Evolutionary conservation across 2,888 invertebrate genomes (phyloP).

Genomic region (Eupithecia pulchellata): DNA sequence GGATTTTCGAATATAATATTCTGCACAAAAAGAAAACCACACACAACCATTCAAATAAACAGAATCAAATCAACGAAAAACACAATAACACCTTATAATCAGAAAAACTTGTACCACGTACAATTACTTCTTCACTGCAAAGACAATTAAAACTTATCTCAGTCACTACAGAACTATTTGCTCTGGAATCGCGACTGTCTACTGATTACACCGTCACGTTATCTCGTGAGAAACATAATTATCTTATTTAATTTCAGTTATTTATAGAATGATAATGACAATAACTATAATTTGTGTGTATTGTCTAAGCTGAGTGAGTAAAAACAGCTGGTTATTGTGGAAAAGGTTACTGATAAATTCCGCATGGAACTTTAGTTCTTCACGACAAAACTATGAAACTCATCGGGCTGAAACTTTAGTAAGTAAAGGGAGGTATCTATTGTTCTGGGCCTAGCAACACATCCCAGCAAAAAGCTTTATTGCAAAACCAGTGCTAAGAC

Average conservation of each 20-base stretch:
- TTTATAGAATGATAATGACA: slow-evolving; percentile 7
- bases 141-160: not conserved
- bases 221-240: slow-evolving; percentile 8
- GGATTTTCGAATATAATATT: too few species aligned
- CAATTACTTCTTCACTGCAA: not conserved
- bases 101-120: too few species aligned
- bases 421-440: not conserved
- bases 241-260: slow-evolving; percentile 7
- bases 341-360: not conserved
- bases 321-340: not conserved
- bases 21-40: not conserved
- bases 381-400: not conserved
- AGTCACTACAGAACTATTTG: not conserved
- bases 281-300: not conserved
- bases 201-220: not conserved
- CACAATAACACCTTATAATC: not conserved
- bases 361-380: not conserved
- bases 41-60: not conserved
- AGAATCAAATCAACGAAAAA: not conserved
- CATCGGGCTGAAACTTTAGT: not conserved
- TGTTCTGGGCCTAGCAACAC: not conserved
- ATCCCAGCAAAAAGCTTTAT: too few species aligned
- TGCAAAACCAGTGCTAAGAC: too few species aligned
- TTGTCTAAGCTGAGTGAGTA: not conserved
- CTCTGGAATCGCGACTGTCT: not conserved